Percentiles rank a stretch among this genome's conserved stretches.
These are phyloP conservation scores for Columba janthina DNA, from an alignment of 2,113 vertebrate genomes.

Conservation along the genomic window DNA sequence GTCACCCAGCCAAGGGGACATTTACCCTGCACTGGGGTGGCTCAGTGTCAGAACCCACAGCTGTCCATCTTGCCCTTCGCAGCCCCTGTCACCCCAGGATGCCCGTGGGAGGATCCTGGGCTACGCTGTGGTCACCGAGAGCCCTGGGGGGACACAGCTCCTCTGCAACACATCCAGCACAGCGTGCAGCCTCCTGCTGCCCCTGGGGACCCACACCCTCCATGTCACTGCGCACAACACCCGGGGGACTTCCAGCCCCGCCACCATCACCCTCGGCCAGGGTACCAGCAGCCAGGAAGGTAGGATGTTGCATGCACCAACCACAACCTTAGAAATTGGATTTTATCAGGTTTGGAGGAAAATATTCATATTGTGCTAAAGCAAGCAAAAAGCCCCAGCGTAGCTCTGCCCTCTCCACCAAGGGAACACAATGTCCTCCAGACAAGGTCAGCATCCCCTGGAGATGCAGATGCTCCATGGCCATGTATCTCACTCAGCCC, in stretches of 20 bases:
- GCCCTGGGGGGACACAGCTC: fast-evolving
- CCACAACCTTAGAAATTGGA: fast-evolving
- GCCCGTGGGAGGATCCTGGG: constrained; percentile 46
- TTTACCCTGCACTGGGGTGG: fast-evolving
- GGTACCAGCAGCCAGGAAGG: fast-evolving
- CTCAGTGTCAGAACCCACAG: fast-evolving
- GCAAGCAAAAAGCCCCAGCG: no score
- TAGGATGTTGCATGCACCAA: fast-evolving
- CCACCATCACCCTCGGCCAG: background rate
- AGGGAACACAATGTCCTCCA: fast-evolving
- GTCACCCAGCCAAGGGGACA: fast-evolving
- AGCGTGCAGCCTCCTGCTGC: background rate
- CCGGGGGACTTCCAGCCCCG: constrained; percentile 37
- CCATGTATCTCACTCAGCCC: fast-evolving
- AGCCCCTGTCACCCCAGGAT: constrained; percentile 32
- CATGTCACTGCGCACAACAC: constrained; percentile 56
- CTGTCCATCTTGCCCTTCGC: fast-evolving
- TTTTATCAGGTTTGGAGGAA: fast-evolving
- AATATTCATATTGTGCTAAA: fast-evolving
- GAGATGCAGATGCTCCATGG: background rate
- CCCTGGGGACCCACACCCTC: background rate
- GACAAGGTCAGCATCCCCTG: fast-evolving
- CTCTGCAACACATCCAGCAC: constrained; percentile 9
- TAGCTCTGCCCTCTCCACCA: fast-evolving
- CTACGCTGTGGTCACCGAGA: background rate